Base-by-base conservation (phyloP, 2,113 vertebrate genomes). In the Dascyllus trimaculatus region DNA sequence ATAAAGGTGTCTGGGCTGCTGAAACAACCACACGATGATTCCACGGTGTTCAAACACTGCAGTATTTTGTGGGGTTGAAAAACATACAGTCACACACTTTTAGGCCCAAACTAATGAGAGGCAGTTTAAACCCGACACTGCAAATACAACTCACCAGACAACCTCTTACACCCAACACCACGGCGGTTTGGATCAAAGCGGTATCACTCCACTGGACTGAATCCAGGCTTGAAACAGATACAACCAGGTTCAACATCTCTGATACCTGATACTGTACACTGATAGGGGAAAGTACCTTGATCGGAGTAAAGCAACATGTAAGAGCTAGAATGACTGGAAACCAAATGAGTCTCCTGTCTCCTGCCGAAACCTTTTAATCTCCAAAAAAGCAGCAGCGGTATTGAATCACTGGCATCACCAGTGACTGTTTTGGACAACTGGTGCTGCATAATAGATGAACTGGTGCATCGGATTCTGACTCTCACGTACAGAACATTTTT, bases 231-330 rank as follows among this genome's bases (percentile, higher is more conserved):
- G 81, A 88, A 86, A 75, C 60, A 38, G 67, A 89, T 66, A 76
- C 78, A 66, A 69, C 17, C 25, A 48, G 59, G 19, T 78, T 71
- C 63, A 49, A 25, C 80, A 40, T 83, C 77, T 78, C 73, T 11
- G 86, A 81, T 66, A 90, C 64, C 68, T 52, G 65, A 88, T 40
- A 68, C 78, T 63, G 68, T 24, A 61, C 64, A 71, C 68, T 74
- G 85, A 89, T 77, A 80, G 78, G 80, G 87, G 81, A 86, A 85
- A 87, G 84, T 85, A 82, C 75, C 52, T 84, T 69, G 74, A 91
- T 88, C 76, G 77, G 81, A 54, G 73, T 77, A 67, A 85, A 83
- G 61, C 76, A 70, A 63, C 75, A 59, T 89, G 71, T 82, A 53
- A 51, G 62, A 82, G 75, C 43, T 75, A 46, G 65, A 80, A 80